phyloP scores from a whole-genome alignment of 2,888 invertebrate genomes.

The Operophtera brumata region DNA sequence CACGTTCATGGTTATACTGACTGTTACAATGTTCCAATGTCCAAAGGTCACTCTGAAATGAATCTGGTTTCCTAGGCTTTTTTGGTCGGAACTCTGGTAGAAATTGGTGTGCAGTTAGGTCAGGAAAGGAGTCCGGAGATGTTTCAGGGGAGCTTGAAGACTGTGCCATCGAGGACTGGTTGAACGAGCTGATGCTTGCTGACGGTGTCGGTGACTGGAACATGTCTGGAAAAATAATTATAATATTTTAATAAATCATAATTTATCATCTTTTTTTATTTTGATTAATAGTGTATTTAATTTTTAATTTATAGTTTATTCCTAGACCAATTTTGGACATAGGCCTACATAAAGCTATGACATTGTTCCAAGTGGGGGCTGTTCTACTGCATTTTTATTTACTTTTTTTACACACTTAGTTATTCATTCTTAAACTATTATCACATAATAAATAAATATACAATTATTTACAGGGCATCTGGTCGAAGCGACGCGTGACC shows the following conservation, averaged over 20 bases:
- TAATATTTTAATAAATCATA: background rate
- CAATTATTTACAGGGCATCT: too few relatives aligned
- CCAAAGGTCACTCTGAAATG: constrained; percentile 1
- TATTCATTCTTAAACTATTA: too few relatives aligned
- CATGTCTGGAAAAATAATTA: constrained; percentile 41
- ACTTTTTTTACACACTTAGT: too few relatives aligned
- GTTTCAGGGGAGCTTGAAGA: constrained; percentile 67
- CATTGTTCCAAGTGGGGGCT: too few relatives aligned
- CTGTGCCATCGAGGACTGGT: constrained; percentile 43
- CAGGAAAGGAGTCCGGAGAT: constrained; percentile 65
- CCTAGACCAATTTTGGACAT: too few relatives aligned
- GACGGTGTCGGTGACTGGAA: constrained; percentile 32
- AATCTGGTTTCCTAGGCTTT: constrained; percentile 17
- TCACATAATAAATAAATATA: too few relatives aligned
- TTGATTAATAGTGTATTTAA: too few relatives aligned
- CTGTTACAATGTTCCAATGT: constrained; percentile 1
- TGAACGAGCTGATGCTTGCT: constrained; percentile 22
- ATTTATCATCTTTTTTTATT: too few relatives aligned
- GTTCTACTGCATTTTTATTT: too few relatives aligned
- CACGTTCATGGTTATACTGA: background rate
- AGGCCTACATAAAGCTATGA: too few relatives aligned
- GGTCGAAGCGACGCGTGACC: too few relatives aligned
- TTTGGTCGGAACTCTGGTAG: constrained; percentile 14
- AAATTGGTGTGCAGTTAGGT: constrained; percentile 33
- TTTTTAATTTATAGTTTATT: too few relatives aligned